These are phyloP conservation scores for Calephelis virginiensis DNA, from an alignment of 1,140 invertebrate species.

Conservation along the genomic window DNA sequence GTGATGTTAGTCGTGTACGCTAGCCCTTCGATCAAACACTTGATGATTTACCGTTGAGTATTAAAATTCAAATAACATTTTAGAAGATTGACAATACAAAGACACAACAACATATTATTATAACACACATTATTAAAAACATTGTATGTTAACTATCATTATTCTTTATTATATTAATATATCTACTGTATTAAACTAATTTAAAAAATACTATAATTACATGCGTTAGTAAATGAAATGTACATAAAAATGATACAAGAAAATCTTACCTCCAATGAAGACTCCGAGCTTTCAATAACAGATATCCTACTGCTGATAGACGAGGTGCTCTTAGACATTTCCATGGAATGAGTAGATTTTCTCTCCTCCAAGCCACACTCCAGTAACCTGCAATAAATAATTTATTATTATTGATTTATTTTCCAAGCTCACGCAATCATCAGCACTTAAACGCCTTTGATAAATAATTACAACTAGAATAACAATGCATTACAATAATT, in stretches of 20 bases:
- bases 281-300: slow-evolving; percentile 57
- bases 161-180: too few relatives aligned
- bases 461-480: slow-evolving; percentile 1
- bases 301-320: slow-evolving; percentile 72
- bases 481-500: neutral
- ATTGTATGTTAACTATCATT: too few relatives aligned
- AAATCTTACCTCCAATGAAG: slow-evolving; percentile 49
- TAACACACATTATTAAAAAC: too few relatives aligned
- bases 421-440: slow-evolving; percentile 1
- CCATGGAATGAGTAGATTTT: slow-evolving; percentile 64
- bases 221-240: too few relatives aligned
- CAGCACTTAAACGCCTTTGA: neutral
- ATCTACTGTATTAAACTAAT: too few relatives aligned
- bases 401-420: neutral
- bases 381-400: slow-evolving; percentile 45
- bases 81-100: too few relatives aligned
- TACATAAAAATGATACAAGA: slow-evolving; percentile 17
- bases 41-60: too few relatives aligned
- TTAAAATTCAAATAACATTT: too few relatives aligned
- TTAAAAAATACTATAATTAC: too few relatives aligned
- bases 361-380: slow-evolving; percentile 67
- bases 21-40: too few relatives aligned
- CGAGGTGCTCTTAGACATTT: slow-evolving; percentile 77
- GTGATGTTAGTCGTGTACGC: too few relatives aligned
- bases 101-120: too few relatives aligned